Conservation (phyloP, 2,113 vertebrate species). For the Xenotilapia longispinis region DNA sequence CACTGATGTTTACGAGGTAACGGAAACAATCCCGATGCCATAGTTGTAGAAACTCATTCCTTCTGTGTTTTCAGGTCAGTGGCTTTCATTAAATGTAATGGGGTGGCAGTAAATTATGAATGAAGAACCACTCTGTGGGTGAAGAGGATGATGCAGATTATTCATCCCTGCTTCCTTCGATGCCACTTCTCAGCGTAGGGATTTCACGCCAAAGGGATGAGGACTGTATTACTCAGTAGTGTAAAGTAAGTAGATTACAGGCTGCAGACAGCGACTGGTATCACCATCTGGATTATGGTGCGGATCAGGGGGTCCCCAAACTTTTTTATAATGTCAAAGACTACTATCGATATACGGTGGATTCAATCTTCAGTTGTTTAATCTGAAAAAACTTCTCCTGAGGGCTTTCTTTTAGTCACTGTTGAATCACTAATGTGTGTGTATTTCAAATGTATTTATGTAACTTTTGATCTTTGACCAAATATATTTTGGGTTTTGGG, state of each 20-base stretch:
- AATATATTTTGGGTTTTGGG: neutral
- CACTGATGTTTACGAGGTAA: constrained; percentile 41
- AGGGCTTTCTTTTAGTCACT: neutral
- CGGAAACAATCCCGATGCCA: constrained; percentile 13
- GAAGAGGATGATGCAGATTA: constrained; percentile 61
- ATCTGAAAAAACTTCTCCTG: neutral
- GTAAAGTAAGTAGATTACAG: constrained; percentile 48
- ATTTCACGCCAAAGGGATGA: constrained; percentile 47
- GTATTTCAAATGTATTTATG: neutral
- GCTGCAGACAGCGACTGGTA: neutral
- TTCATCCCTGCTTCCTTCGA: constrained; percentile 46
- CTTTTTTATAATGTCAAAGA: constrained; percentile 5
- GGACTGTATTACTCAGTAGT: constrained; percentile 17
- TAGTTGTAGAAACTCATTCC: constrained; percentile 40
- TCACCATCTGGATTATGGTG: constrained; percentile 28
- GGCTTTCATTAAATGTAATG: constrained; percentile 66
- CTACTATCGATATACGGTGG: neutral
- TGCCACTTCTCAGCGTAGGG: constrained; percentile 18
- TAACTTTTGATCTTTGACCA: neutral
- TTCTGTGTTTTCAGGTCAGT: constrained; percentile 63
- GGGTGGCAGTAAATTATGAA: constrained; percentile 63
- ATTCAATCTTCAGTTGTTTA: neutral
- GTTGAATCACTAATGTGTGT: neutral
- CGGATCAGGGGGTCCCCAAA: constrained; percentile 1
- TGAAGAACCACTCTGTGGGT: constrained; percentile 61